Evolutionary conservation across 2,888 invertebrate species (phyloP), one percentile per base, ranked within the genome.

Genomic region (Polia nebulosa): DNA sequence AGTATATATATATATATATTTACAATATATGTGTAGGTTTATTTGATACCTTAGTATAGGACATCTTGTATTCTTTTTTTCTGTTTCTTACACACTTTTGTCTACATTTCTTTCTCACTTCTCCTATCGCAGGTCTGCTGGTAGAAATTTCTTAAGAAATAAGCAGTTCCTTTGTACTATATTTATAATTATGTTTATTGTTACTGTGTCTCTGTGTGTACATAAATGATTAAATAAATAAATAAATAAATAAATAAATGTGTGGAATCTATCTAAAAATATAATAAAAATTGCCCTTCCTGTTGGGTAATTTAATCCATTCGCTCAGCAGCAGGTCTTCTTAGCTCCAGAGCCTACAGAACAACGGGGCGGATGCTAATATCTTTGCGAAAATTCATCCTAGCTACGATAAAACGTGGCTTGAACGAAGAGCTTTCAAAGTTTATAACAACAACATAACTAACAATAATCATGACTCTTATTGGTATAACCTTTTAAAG

Each of bases 391-490:
- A 20, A 64, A 25, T 39, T 17, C 3, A 27, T 29, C 9, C 7
- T 20, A 27, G 13, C 15, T 29, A 3, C 13, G 15, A 41, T 57
- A 49, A 53, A 44, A 49, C 22, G 34, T 13, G 9, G 9, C 7
- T 47, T 49, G 15, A 51, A 15, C 1, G 3, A 17, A 32, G 44
- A 4, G 3, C 7, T 70, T 36, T 59, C n/a, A 60, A 55, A 15
- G n/a, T 63, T 27, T 34, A 29, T 29, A 65, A 45, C 60, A 56
- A 55, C 58, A 51, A 55, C 47, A 62, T 51, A 53, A 36, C 25
- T 51, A 55, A 70, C 72, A 66, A 79, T 76, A 76, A 83, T 62
- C 68, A 75, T 68, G 72, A 44, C 65, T 67, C 63, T 71, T 73
- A 72, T 68, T 45, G 58, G 53, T 58, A 32, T 68, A 69, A 71